Conservation (phyloP, 1,140 invertebrate species). For the Ips nitidus region DNA sequence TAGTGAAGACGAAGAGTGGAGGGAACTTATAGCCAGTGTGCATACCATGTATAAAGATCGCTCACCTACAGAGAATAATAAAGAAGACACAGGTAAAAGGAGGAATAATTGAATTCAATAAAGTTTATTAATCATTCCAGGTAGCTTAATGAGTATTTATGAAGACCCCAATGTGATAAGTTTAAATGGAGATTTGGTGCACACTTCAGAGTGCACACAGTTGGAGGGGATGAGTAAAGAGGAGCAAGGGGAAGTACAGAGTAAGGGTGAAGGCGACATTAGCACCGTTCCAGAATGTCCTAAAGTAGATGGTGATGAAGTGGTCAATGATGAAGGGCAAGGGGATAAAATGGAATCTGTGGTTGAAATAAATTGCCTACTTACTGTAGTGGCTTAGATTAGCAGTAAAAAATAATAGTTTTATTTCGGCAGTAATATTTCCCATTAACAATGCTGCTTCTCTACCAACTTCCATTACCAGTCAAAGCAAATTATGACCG, state of each 20-base stretch:
- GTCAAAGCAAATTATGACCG: background rate
- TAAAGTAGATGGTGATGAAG: conserved; percentile 4
- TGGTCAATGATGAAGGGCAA: background rate
- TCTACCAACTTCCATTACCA: background rate
- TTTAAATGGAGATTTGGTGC: conserved; percentile 1
- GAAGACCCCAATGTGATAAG: conserved; percentile 22
- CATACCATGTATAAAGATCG: conserved; percentile 26
- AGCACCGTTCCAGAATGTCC: background rate
- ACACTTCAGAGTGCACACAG: background rate
- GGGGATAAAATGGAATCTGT: background rate
- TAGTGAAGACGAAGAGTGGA: conserved; percentile 44
- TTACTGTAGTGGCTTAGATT: background rate
- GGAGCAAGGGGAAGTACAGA: background rate
- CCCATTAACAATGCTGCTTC: background rate
- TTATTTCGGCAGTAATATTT: background rate
- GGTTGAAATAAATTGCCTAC: background rate
- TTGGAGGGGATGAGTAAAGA: background rate
- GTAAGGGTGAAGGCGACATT: background rate
- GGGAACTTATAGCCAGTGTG: conserved; percentile 39
- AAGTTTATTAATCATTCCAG: background rate
- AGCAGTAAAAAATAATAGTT: background rate
- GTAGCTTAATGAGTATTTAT: conserved; percentile 13
- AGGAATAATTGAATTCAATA: background rate
- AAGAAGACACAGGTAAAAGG: conserved; percentile 13
- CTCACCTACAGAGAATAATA: background rate